Percentiles rank a stretch among this genome's conserved stretches.
phyloP scores from a whole-genome alignment of 2,113 vertebrate species.

The Zosterops borbonicus region DNA sequence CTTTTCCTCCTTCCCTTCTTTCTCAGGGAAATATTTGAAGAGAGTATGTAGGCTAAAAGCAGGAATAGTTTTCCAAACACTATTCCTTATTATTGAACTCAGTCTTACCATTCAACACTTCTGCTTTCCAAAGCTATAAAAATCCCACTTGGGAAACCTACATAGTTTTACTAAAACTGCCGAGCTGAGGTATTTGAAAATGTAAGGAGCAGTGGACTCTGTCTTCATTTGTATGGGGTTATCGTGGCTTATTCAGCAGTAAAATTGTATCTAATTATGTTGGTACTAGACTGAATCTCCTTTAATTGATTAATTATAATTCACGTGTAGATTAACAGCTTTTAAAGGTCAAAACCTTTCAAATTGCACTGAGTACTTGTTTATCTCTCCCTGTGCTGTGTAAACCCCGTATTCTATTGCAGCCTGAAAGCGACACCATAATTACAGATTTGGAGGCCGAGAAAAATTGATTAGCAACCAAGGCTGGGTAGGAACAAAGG shows the following conservation, averaged over 20 bases:
- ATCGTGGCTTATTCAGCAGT: constrained; percentile 30
- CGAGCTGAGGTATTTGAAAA: not conserved
- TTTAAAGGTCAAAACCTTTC: constrained; percentile 69
- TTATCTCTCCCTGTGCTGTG: constrained; percentile 64
- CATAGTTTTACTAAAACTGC: not conserved
- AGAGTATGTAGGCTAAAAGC: not conserved
- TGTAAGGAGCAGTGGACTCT: constrained; percentile 14
- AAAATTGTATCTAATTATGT: constrained; percentile 71
- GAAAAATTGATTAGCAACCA: constrained; percentile 44
- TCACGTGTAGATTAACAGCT: constrained; percentile 64
- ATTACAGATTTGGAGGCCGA: constrained; percentile 56
- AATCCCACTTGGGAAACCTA: not conserved
- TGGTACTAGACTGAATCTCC: constrained; percentile 67
- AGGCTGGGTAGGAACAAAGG: constrained; percentile 21
- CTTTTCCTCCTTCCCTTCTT: not conserved
- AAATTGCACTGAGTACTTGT: constrained; percentile 63
- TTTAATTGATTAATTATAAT: constrained; percentile 73
- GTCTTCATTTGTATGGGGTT: constrained; percentile 22
- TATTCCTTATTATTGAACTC: not conserved
- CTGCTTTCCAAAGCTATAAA: not conserved
- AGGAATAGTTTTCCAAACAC: not conserved
- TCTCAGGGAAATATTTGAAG: not conserved
- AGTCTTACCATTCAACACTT: not conserved
- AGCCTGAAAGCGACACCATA: constrained; percentile 63
- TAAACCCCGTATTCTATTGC: constrained; percentile 67